Base-by-base conservation (phyloP, 2,888 invertebrate species). In the Steinernema hermaphroditum region DNA sequence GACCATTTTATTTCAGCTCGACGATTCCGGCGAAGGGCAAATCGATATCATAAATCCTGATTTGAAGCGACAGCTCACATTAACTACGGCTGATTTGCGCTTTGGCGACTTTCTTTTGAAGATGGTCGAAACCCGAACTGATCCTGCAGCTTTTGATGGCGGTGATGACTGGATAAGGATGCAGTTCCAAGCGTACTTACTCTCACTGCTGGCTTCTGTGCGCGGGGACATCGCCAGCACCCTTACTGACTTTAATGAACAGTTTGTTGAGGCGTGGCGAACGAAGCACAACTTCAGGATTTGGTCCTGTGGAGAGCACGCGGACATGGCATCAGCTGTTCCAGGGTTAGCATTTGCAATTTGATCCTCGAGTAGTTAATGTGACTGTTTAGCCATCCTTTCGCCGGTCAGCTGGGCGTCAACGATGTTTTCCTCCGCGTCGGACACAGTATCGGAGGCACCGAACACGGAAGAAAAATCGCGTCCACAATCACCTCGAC, bases 131-230 rank as follows among this genome's bases (percentile, higher is more conserved):
- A 90, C 90, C 74, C 87, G 87, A 19, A 83, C 80, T 43, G 91
- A 91, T 80, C 92, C 92, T 86, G 91, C 62, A 32, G 14, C 32
- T 1, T 62, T 62, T 16, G 62, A 62, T 32, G 97, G 97, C 69
- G 94, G 96, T 29, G 96, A 97, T 86, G 92, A 93, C 80, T 98
- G 97, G 97, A 92, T 97, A 77, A 90, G 97, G 78, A 92, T 94
- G 71, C 96, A 97, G 88, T 96, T 96, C 79, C 83, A 83, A 74
- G 76, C 83, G 27, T 89, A 89, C 76, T 83, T 89, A 2, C 83
- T 88, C 68, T 85, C 87, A 0, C 77, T 89, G 50, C 78, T 88
- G 62, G 85, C 87, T 1, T 85, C 87, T 0, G 72, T 71, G 8
- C 70, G 76, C 16, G 74, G 76, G 0, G 78, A 78, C 12, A 70